Percentiles rank a stretch among this genome's conserved stretches.
phyloP scores from a whole-genome alignment of 2,113 vertebrate species.

The Oxyruncus cristatus region DNA sequence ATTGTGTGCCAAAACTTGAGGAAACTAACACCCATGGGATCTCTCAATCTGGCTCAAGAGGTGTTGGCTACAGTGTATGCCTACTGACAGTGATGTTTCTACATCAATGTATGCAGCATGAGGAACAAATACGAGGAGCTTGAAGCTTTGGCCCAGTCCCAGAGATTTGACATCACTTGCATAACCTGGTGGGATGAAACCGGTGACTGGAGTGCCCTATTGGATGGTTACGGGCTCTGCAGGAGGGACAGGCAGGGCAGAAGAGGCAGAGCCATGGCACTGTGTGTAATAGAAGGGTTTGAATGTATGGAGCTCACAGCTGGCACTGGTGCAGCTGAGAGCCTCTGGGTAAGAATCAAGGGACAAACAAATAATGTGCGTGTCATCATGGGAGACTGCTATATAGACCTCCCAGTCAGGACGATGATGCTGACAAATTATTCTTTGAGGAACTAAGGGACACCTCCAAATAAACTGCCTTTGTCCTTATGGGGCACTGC shows the following conservation, averaged over 20 bases:
- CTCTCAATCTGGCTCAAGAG: not conserved
- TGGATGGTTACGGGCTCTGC: not conserved
- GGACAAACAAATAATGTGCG: not conserved
- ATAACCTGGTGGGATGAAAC: not conserved
- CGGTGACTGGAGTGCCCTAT: not conserved
- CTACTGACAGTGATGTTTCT: too few relatives aligned
- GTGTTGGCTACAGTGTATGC: not conserved
- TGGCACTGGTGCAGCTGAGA: not conserved
- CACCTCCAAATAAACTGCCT: not conserved
- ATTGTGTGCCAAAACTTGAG: not conserved
- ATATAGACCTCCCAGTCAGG: not conserved
- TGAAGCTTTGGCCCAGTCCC: not conserved
- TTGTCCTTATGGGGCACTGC: not conserved
- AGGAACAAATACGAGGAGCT: not conserved
- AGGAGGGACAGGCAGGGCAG: not conserved
- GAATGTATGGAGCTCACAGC: not conserved
- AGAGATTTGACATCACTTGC: not conserved
- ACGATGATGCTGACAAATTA: not conserved
- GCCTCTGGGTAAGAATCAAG: not conserved
- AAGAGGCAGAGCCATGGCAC: not conserved
- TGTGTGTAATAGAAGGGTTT: not conserved
- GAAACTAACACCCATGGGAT: not conserved
- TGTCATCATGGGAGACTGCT: not conserved
- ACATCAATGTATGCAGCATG: not conserved
- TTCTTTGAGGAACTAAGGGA: not conserved